Evolutionary conservation across 1,140 invertebrate species (phyloP), one percentile per base, ranked within the genome.

Genomic region (Aphelinus atriplicis): DNA sequence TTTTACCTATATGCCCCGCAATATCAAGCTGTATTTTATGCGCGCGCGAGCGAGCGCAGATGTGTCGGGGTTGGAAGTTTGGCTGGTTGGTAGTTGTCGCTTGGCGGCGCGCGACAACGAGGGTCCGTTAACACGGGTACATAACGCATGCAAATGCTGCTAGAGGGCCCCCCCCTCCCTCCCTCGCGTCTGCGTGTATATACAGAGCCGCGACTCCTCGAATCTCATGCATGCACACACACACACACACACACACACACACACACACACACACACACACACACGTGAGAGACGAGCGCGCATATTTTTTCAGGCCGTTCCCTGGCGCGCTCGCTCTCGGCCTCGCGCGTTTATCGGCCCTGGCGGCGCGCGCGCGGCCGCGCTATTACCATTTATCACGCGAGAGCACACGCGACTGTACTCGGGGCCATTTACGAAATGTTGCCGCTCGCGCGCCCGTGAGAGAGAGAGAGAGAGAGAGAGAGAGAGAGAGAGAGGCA

Each of bases 351-450:
- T 26, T 26, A 26, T 26, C 26, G 26, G 26, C 26, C 26, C 73
- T 75, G 62, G 77, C 73, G 68, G 10, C 64, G 51, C 66, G 74
- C 69, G 77, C 75, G 76, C 55, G 43, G 51, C 79, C 47, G 48
- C 81, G 80, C 82, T 78, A 84, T 83, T 83, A 84, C 81, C 82
- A 82, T 84, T 84, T 83, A 83, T 84, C 83, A 83, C 81, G 73
- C 65, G 72, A 69, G 63, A n/a, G 10, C 45, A 63, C 48, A 63
- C 1, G 75, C 63, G 26, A 26, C 26, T 26, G 26, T 26, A 26
- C 26, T 70, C 75, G 70, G 77, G 78, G 81, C 80, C 79, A 81
- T 82, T 82, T 81, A 80, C 78, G 79, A 83, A 83, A 81, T 77
- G 78, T 80, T 76, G 77, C 4, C 43, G 43, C 43, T 26, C 26